A percentile compares a stretch with the other conserved stretches of the same genome.
Evolutionary conservation across 2,888 invertebrate genomes (phyloP).

Genomic region (Campoletis raptor): DNA sequence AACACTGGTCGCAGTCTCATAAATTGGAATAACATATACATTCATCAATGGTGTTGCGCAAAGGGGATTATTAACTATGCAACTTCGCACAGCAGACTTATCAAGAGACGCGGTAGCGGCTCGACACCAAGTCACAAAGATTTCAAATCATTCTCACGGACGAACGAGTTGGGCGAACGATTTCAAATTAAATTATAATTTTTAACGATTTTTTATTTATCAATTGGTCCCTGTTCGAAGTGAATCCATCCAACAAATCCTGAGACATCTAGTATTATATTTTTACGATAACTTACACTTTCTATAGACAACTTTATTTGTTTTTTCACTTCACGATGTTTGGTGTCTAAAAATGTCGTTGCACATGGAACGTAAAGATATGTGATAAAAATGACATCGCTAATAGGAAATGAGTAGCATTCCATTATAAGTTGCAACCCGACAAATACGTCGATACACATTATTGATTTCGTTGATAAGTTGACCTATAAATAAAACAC

Average conservation of each 20-base stretch:
- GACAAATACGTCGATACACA: constrained; percentile 8
- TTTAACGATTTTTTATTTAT: too few species aligned
- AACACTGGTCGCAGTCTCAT: constrained; percentile 8
- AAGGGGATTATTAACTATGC: constrained; percentile 15
- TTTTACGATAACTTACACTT: too few species aligned
- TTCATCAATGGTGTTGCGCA: constrained; percentile 26
- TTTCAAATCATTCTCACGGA: too few species aligned
- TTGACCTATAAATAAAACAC: neutral
- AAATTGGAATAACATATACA: constrained; percentile 28
- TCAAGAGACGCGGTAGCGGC: neutral
- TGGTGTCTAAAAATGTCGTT: neutral
- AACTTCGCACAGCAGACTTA: constrained; percentile 28
- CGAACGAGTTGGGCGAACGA: too few species aligned
- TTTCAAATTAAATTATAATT: too few species aligned
- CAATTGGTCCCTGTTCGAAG: too few species aligned
- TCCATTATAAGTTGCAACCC: neutral
- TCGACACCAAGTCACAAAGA: too few species aligned
- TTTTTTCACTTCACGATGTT: neutral
- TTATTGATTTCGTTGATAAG: constrained; percentile 1
- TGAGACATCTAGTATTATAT: too few species aligned
- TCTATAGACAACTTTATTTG: neutral
- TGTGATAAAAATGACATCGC: neutral
- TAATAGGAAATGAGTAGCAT: neutral
- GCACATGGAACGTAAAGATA: neutral
- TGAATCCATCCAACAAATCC: too few species aligned